phyloP scores from a whole-genome alignment of 2,113 vertebrate genomes.

The Rhea americana region DNA sequence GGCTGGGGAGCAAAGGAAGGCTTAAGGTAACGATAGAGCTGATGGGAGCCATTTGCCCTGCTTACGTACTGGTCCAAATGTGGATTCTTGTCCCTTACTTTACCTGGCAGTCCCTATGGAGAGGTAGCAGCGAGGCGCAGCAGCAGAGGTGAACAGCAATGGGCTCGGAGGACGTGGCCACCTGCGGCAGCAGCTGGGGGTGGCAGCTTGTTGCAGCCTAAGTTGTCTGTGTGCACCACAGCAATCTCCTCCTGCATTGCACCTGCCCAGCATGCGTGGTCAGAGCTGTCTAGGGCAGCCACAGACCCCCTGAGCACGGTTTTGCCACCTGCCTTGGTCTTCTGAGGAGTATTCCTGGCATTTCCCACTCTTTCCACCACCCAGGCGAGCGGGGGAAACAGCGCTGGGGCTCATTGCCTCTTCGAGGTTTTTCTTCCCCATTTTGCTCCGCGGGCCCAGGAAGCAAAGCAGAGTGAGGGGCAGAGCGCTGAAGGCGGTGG shows the following conservation, averaged over 20 bases:
- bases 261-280: background rate
- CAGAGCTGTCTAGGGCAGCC: background rate
- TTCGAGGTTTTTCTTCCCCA: background rate
- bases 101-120: fast-evolving
- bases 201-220: background rate
- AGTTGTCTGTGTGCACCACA: background rate
- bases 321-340: background rate
- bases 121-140: background rate
- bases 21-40: background rate
- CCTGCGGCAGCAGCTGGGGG: background rate
- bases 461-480: background rate
- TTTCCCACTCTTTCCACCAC: background rate
- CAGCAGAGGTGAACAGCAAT: background rate
- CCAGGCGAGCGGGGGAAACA: background rate
- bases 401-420: background rate
- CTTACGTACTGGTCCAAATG: background rate
- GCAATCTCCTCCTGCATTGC: background rate
- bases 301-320: background rate
- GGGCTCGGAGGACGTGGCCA: background rate
- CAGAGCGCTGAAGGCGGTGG: background rate
- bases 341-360: background rate
- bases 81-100: fast-evolving
- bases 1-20: background rate
- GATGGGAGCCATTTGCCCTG: background rate
- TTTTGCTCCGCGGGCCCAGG: background rate